phyloP scores from a whole-genome alignment of 2,888 invertebrate genomes.

The Drosophila leonis region DNA sequence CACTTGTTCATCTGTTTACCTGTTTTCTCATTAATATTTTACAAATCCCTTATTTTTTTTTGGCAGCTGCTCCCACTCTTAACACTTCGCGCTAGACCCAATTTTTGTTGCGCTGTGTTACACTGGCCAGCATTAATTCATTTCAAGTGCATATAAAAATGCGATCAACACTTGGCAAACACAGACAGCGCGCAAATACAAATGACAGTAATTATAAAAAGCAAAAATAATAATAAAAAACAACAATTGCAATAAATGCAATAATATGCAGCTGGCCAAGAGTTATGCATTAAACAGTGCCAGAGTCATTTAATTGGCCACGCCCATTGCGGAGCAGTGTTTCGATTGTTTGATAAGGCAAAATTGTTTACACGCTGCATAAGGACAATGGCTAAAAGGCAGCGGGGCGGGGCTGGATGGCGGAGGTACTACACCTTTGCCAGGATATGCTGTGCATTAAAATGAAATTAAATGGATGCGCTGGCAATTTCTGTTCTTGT shows the following conservation, averaged over 20 bases:
- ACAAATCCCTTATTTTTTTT: neutral
- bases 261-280: constrained; percentile 62
- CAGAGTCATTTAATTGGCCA: constrained; percentile 64
- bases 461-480: constrained; percentile 77
- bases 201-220: constrained; percentile 50
- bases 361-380: constrained; percentile 63
- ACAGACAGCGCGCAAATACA: constrained; percentile 64
- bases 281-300: constrained; percentile 63
- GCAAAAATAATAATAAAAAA: constrained; percentile 19
- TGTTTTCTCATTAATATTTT: constrained; percentile 6
- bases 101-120: neutral
- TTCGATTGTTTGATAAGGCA: constrained; percentile 63
- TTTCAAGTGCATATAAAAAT: constrained; percentile 38
- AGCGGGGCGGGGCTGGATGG: neutral
- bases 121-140: constrained; percentile 27
- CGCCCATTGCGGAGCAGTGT: constrained; percentile 30
- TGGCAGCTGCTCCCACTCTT: neutral
- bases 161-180: constrained; percentile 63
- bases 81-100: neutral
- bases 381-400: constrained; percentile 44
- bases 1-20: neutral
- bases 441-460: constrained; percentile 69
- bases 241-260: constrained; percentile 34
- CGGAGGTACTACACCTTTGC: constrained; percentile 49
- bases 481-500: constrained; percentile 40